These are phyloP conservation scores for Lonchura striata DNA, from an alignment of 2,113 vertebrate species.

Conservation along the genomic window DNA sequence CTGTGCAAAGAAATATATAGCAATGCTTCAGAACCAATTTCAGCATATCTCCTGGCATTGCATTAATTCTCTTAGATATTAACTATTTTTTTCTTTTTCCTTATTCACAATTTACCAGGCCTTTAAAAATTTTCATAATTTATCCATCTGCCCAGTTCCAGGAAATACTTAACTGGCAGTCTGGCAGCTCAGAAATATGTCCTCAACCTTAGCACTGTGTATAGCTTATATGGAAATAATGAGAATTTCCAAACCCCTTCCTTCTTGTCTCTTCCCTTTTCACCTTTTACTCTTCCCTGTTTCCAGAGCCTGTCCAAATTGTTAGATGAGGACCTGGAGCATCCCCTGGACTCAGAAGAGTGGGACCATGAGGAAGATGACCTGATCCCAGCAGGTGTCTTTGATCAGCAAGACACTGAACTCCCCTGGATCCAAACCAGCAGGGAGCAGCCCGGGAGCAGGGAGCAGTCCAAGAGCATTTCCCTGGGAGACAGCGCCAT, in stretches of 20 bases:
- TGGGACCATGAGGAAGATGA: neutral
- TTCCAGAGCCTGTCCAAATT: constrained; percentile 42
- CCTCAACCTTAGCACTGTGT: neutral
- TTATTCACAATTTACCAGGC: neutral
- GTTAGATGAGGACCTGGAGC: constrained; percentile 51
- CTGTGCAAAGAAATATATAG: neutral
- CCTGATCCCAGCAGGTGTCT: neutral
- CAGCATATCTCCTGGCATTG: neutral
- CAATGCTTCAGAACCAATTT: neutral
- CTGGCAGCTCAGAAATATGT: neutral
- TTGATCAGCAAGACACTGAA: neutral
- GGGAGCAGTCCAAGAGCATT: neutral
- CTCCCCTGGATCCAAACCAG: neutral
- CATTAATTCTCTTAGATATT: neutral
- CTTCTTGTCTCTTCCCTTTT: neutral
- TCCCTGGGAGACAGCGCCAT: neutral
- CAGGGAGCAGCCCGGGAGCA: neutral
- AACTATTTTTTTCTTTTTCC: neutral
- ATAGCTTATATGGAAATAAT: neutral
- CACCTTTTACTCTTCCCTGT: neutral
- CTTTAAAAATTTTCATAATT: neutral
- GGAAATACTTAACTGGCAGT: neutral
- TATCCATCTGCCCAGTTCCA: neutral
- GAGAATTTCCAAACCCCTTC: neutral
- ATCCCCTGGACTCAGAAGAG: neutral